Evolutionary conservation across 2,113 vertebrate species (phyloP).

Genomic region (Pelecanus crispus): DNA sequence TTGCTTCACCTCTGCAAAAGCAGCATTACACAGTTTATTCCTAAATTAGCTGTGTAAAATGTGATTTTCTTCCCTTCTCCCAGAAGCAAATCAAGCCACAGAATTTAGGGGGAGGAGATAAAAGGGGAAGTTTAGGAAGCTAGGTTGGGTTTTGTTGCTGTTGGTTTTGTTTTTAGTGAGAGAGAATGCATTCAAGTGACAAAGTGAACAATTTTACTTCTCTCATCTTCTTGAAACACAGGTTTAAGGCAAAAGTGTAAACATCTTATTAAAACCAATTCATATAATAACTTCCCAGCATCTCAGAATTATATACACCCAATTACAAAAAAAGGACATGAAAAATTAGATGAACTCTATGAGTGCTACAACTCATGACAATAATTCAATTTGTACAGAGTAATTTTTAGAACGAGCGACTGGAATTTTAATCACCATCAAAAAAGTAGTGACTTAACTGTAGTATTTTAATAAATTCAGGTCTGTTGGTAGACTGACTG

Average conservation of each 20-base stretch:
- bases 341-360: not conserved
- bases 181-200: not conserved
- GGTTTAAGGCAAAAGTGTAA: not conserved
- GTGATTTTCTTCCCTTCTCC: not conserved
- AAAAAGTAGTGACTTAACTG: not conserved
- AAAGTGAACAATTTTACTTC: not conserved
- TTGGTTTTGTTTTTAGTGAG: not conserved
- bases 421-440: not conserved
- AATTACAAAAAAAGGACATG: not conserved
- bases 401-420: not conserved
- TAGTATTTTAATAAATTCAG: not conserved
- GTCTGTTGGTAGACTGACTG: not conserved
- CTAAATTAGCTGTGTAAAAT: not conserved
- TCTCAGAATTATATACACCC: not conserved
- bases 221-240: not conserved
- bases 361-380: not conserved
- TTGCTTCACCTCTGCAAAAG: not conserved
- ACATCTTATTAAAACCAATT: not conserved
- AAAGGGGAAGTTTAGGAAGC: not conserved
- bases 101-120: not conserved
- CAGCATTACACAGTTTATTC: not conserved
- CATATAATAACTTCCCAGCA: not conserved
- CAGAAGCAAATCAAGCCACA: not conserved
- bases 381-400: not conserved
- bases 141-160: not conserved